Base-by-base conservation (phyloP, 2,888 invertebrate genomes). In the Pristionchus japonicus region DNA sequence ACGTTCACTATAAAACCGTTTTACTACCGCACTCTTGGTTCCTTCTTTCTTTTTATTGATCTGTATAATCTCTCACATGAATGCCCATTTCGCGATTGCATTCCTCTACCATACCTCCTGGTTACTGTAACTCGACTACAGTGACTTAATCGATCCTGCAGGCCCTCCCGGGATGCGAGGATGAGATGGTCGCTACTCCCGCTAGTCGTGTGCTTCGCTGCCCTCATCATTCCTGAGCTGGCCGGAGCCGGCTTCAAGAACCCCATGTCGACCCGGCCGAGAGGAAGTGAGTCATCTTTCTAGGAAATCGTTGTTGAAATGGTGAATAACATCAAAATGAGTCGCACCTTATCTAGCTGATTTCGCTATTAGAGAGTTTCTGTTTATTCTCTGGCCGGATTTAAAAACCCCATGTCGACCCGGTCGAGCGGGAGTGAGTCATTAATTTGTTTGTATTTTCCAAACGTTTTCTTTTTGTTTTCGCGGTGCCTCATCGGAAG, bases 171-270 rank as follows among this genome's bases (percentile, higher is more conserved):
- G 74, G 74, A 74, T 74, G 74, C 43, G 77, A 77, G 77, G 47
- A 77, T 77, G 77, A 77, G 77, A 77, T 77, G 77, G 77, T 43
- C 77, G 77, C 43, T 47, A n/a, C n/a, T 43, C 13, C 40, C 47
- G 77, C 43, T 77, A 23, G 74, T 40, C 74, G 74, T 74, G 37
- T 37, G 23, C 43, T n/a, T 40, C n/a, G 0, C n/a, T 0, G 11
- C 37, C 9, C 43, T 77, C 9, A 11, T 77, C 13, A 23, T 77
- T 0, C 43, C 77, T 77, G 77, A 77, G 13, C 52, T 52, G 52
- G 52, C 52, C 52, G 52, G 52, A 15, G 52, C 52, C 11, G 27
- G 13, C 13, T 61, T 61, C 27, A 61, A 61, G n/a, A 27, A 61
- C 15, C n/a, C n/a, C n/a, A 9, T 31, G 11, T 20, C 15, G 6